A percentile compares a stretch with the other conserved stretches of the same genome.
phyloP scores from a whole-genome alignment of 2,888 invertebrate species.

The Parelbella ahira region DNA sequence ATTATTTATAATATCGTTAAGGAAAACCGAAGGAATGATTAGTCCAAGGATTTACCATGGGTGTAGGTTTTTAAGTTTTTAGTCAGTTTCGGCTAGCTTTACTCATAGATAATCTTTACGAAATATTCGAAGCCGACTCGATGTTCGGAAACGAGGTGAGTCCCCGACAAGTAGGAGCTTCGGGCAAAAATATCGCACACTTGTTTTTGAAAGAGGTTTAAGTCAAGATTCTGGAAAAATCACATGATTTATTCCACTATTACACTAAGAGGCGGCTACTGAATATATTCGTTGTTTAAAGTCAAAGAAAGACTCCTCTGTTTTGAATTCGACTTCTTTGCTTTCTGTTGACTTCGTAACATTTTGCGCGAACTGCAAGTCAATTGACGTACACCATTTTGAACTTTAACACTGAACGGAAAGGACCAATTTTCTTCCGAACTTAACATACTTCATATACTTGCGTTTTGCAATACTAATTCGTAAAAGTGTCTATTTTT shows the following conservation, averaged over 20 bases:
- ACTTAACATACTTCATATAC: slow-evolving; percentile 34
- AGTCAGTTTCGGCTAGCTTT: no score
- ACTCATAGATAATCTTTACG: no score
- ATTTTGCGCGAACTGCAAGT: slow-evolving; percentile 37
- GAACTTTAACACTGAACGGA: slow-evolving; percentile 37
- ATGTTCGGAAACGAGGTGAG: slow-evolving; percentile 9
- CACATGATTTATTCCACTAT: slow-evolving; percentile 45
- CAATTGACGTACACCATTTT: slow-evolving; percentile 32
- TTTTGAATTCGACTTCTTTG: slow-evolving; percentile 64
- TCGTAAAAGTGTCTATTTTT: slow-evolving; percentile 62
- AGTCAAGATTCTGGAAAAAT: slow-evolving; percentile 32
- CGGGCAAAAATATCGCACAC: slow-evolving; percentile 19
- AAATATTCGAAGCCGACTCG: no score
- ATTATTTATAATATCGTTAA: no score
- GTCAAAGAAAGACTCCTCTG: slow-evolving; percentile 60
- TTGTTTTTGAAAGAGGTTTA: slow-evolving; percentile 25
- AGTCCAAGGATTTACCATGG: no score
- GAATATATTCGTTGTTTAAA: slow-evolving; percentile 62
- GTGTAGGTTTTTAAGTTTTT: no score
- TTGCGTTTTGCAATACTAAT: slow-evolving; percentile 70
- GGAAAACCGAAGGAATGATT: no score
- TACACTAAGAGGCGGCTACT: slow-evolving; percentile 44
- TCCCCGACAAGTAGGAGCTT: slow-evolving; percentile 11
- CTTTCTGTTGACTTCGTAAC: slow-evolving; percentile 44
- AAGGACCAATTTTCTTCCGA: slow-evolving; percentile 25